These are phyloP conservation scores for Arothron firmamentum DNA, from an alignment of 2,113 vertebrate genomes.

Conservation along the genomic window DNA sequence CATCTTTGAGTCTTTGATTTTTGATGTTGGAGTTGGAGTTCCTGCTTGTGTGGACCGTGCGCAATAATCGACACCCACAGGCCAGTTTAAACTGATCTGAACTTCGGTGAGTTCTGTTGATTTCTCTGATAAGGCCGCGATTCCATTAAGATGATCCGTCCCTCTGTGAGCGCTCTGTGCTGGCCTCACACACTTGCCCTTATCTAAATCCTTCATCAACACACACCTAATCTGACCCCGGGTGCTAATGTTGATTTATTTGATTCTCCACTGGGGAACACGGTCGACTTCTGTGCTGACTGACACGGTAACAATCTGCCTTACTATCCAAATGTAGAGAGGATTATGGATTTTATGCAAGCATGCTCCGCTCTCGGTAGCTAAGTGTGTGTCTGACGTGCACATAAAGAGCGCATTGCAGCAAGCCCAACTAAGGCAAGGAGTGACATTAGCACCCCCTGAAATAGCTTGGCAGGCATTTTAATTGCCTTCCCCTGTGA, in stretches of 20 bases:
- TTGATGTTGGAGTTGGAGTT: too few species aligned
- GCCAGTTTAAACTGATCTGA: constrained; percentile 52
- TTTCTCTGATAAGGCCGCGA: constrained; percentile 60
- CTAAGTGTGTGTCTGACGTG: constrained; percentile 3
- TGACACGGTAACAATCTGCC: not conserved
- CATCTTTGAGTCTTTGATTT: too few species aligned
- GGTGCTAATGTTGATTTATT: constrained; percentile 59
- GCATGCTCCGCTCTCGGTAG: not conserved
- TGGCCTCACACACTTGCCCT: constrained; percentile 58
- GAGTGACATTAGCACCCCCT: constrained; percentile 57
- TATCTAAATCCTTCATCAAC: constrained; percentile 71
- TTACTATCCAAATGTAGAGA: constrained; percentile 1
- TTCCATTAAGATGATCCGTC: constrained; percentile 51
- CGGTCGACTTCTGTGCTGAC: not conserved
- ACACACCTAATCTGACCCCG: constrained; percentile 59
- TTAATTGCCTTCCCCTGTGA: constrained; percentile 71
- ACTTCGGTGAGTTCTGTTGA: constrained; percentile 68
- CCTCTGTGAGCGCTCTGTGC: constrained; percentile 32
- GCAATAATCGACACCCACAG: constrained; percentile 36
- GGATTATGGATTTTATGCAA: not conserved
- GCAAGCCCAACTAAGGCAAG: constrained; percentile 51
- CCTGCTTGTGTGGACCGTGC: too few species aligned
- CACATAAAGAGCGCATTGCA: constrained; percentile 40
- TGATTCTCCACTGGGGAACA: constrained; percentile 36
- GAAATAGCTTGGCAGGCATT: constrained; percentile 72